Percentiles rank a stretch among this genome's conserved stretches.
Evolutionary conservation across 64 coral and sea anemone genomes (phyloP).

Genomic region (Stichodactyla helianthus): DNA sequence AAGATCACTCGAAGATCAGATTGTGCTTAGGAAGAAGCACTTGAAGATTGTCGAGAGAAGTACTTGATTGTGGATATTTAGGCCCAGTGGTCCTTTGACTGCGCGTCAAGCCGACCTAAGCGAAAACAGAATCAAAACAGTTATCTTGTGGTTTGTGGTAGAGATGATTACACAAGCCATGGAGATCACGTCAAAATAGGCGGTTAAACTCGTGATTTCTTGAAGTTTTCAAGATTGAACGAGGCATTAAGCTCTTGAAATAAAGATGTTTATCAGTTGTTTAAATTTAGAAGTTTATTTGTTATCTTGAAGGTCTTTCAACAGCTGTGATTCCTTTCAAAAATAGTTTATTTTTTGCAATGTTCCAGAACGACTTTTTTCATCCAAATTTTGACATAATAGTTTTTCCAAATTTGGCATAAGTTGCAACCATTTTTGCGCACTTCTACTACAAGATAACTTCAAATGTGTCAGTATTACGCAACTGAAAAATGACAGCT

Average conservation of each 20-base stretch:
- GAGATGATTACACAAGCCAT: not conserved
- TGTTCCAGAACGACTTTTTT: no score
- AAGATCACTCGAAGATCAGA: not conserved
- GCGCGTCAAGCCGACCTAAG: not conserved
- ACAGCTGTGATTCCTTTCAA: not conserved
- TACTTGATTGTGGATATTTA: not conserved
- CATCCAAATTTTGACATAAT: no score
- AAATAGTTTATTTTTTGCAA: not conserved
- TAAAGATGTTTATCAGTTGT: constrained; percentile 4
- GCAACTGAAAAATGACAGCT: no score
- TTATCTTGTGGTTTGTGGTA: not conserved
- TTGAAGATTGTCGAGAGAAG: constrained; percentile 9
- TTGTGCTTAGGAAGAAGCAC: not conserved
- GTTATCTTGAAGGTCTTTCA: not conserved
- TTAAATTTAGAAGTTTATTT: not conserved
- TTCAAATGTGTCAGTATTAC: no score
- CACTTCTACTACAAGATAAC: no score
- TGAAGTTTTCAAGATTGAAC: not conserved
- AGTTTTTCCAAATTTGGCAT: no score
- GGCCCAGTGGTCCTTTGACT: not conserved
- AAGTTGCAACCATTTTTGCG: no score
- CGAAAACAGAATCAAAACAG: constrained; percentile 13
- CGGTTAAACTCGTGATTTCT: not conserved
- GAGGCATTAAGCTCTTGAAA: not conserved
- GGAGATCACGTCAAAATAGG: not conserved